These are phyloP conservation scores for Drosophila mulleri DNA, from an alignment of 2,888 invertebrate species.

Conservation along the genomic window DNA sequence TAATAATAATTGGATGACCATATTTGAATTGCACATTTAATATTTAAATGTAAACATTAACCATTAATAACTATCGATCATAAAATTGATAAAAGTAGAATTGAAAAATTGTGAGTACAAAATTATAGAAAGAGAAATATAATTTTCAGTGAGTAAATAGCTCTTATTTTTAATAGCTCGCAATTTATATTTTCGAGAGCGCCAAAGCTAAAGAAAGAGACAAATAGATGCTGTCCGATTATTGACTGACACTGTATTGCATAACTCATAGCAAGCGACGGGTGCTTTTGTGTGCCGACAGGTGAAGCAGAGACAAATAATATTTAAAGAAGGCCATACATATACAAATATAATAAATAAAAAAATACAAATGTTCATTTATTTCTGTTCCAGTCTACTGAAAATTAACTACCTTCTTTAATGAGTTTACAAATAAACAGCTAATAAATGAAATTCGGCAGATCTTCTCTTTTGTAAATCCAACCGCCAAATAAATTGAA, in stretches of 20 bases:
- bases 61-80: constrained; percentile 4
- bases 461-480: background rate
- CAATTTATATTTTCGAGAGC: constrained; percentile 2
- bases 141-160: constrained; percentile 1
- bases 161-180: constrained; percentile 4
- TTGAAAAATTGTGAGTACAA: background rate
- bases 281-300: constrained; percentile 5
- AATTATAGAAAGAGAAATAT: background rate
- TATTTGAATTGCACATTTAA: background rate
- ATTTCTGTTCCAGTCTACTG: background rate
- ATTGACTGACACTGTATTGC: constrained; percentile 11
- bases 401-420: background rate
- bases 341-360: background rate
- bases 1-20: constrained; percentile 9
- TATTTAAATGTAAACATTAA: constrained; percentile 7
- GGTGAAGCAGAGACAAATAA: background rate
- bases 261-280: constrained; percentile 4
- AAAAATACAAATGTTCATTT: background rate
- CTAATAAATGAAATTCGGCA: background rate
- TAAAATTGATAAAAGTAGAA: background rate
- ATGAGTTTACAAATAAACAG: background rate
- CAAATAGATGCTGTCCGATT: constrained; percentile 18
- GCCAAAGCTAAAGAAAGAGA: constrained; percentile 5
- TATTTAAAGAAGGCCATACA: background rate
- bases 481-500: background rate